Base-by-base conservation (phyloP, 1,140 invertebrate genomes). In the Musca domestica region DNA sequence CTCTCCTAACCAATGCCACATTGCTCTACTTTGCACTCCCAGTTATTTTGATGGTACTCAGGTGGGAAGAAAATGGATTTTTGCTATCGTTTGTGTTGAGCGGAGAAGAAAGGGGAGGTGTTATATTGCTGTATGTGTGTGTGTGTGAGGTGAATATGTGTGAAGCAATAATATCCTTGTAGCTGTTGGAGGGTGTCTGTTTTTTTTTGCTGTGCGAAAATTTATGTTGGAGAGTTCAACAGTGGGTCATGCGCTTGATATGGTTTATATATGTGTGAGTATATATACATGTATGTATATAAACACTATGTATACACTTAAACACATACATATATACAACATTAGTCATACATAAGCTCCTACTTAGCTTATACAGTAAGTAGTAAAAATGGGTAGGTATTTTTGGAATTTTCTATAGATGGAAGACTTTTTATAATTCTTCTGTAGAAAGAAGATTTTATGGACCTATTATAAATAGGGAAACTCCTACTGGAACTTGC, bases 241-340 rank as follows among this genome's bases (percentile, higher is more conserved):
- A 77, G 76, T 76, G 74, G 76, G 76, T 77, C 76, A 77, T 77
- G 76, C 76, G 76, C 76, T 73, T 72, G 30, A 73, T n/a, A 49
- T n/a, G 48, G 74, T 72, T 58, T 64, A 65, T 64, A 69, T 71
- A 17, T n/a, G 20, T 56, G 9, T 73, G 65, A 67, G 47, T 66
- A 72, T 46, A 64, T 27, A 48, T 58, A 49, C 67, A 69, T 64
- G 67, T 61, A 56, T 66, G 69, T 70, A 71, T 46, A 46, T n/a
- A n/a, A n/a, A n/a, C n/a, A n/a, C n/a, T n/a, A n/a, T n/a, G n/a
- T n/a, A n/a, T n/a, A n/a, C n/a, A n/a, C n/a, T n/a, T n/a, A n/a
- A n/a, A n/a, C n/a, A n/a, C n/a, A n/a, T n/a, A n/a, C n/a, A n/a
- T n/a, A n/a, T n/a, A n/a, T n/a, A n/a, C n/a, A n/a, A n/a, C n/a